These are phyloP conservation scores for Pseudomugil gertrudae DNA, from an alignment of 2,797 vertebrate genomes.

Conservation along the genomic window DNA sequence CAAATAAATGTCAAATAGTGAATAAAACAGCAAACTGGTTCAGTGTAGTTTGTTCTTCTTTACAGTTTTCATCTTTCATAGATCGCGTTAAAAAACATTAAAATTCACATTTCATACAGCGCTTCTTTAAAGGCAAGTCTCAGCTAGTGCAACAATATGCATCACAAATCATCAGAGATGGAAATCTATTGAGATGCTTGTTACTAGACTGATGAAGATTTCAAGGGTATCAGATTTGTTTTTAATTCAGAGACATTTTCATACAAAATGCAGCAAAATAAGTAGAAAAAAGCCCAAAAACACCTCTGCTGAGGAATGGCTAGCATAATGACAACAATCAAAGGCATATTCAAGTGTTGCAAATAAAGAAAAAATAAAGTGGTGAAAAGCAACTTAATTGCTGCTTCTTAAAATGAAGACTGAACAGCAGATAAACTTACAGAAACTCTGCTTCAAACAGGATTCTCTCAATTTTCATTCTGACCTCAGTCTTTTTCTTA, in stretches of 20 bases:
- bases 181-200: too few species aligned
- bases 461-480: conserved; percentile 49
- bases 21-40: background rate
- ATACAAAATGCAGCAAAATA: too few species aligned
- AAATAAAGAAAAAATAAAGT: too few species aligned
- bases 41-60: background rate
- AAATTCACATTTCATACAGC: background rate
- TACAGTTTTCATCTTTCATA: background rate
- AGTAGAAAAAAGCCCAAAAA: too few species aligned
- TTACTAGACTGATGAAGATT: too few species aligned
- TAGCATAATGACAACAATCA: background rate
- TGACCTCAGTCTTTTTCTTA: conserved; percentile 43
- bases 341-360: background rate
- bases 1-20: too few species aligned
- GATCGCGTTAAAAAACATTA: background rate
- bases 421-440: background rate
- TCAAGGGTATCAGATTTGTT: too few species aligned
- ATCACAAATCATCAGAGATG: background rate
- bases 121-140: background rate
- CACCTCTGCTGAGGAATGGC: too few species aligned
- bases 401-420: background rate
- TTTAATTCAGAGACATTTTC: too few species aligned
- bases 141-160: background rate
- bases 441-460: conserved; percentile 50
- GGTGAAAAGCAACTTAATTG: background rate